Base-by-base conservation (phyloP, 2,113 vertebrate species). In the Patagioenas fasciata region DNA sequence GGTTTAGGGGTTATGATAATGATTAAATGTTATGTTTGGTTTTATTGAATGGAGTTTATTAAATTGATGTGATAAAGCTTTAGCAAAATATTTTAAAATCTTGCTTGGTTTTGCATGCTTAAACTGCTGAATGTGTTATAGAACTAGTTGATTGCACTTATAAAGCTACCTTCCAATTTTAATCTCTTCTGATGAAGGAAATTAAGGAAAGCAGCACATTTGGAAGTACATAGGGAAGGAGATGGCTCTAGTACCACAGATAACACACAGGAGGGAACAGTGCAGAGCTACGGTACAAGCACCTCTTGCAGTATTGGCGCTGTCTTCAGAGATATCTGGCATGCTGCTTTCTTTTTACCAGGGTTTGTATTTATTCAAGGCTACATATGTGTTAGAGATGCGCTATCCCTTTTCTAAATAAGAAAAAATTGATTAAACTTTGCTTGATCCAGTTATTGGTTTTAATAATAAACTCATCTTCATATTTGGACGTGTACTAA, bases 171-270 rank as follows among this genome's bases (percentile, higher is more conserved):
- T 97, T 97, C 84, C 56, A 80, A 95, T 99, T 97, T 98, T 97
- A 97, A 98, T 98, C 98, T 99, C 97, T 98, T 98, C 98, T 97
- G 97, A 98, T 98, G 86, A 99, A 99, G 99, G 99, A 99, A 99
- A 98, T 98, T 99, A 98, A 99, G 99, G 98, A 99, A 99, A 98
- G 99, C 99, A 91, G 98, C 98, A 97, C 99, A 99, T 98, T 98
- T 99, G 99, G 99, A 99, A 98, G 99, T 99, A 94, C 99, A 99
- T 98, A 99, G 99, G 97, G 99, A 99, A 99, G 99, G 99, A 95
- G 99, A 99, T 97, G 99, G 99, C 97, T 99, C 99, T 98, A 99
- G 99, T 98, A 99, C 99, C 97, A 99, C 99, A 98, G 99, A 99
- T 98, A 99, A 99, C 98, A 99, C 99, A 88, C 99, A 99, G 97